These are phyloP conservation scores for Myxocyprinus asiaticus DNA, from an alignment of 2,113 vertebrate genomes.

Conservation along the genomic window DNA sequence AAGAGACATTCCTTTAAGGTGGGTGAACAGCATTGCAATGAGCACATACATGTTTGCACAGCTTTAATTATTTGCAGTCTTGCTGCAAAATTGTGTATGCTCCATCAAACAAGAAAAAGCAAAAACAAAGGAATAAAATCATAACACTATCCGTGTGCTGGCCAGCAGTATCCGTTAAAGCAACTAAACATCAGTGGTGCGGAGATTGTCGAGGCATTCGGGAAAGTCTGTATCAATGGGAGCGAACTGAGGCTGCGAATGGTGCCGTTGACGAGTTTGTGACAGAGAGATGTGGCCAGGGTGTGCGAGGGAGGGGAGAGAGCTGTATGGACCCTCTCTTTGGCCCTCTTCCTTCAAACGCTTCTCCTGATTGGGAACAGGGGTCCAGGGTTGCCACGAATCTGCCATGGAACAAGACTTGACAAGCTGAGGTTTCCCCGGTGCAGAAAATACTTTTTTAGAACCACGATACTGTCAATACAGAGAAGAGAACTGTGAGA, in stretches of 20 bases:
- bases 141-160: constrained; percentile 6
- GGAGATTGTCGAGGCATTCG: constrained; percentile 70
- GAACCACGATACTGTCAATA: constrained; percentile 2
- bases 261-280: constrained; percentile 68
- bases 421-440: constrained; percentile 63
- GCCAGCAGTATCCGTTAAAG: constrained; percentile 15
- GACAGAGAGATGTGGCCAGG: constrained; percentile 55
- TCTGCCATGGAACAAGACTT: constrained; percentile 75
- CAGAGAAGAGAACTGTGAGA: neutral
- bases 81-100: neutral
- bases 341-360: constrained; percentile 55
- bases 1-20: neutral
- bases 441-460: neutral
- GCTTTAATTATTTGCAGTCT: neutral
- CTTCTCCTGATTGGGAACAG: constrained; percentile 62
- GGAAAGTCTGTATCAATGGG: constrained; percentile 65
- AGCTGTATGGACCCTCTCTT: constrained; percentile 64
- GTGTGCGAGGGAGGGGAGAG: constrained; percentile 62
- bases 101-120: neutral
- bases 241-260: constrained; percentile 73
- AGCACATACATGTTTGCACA: neutral
- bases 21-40: constrained; percentile 4
- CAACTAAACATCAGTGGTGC: constrained; percentile 76
- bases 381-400: constrained; percentile 81
- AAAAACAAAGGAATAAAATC: constrained; percentile 17